Conservation (phyloP, 2,888 invertebrate genomes). For the Drosophila fungiperda region DNA sequence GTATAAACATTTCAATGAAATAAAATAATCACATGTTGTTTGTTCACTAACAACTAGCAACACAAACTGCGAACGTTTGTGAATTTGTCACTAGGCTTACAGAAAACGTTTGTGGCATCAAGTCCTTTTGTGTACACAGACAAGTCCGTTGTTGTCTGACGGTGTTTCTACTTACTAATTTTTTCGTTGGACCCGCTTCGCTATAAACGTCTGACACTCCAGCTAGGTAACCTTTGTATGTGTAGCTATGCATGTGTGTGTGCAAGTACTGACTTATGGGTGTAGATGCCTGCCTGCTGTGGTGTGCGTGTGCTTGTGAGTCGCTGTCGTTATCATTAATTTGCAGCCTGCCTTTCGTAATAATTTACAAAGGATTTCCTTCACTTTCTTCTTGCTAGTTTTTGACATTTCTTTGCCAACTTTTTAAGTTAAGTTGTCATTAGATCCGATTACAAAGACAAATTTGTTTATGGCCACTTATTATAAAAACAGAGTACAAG, state of each 20-base stretch:
- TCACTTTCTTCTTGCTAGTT: slow-evolving; percentile 36
- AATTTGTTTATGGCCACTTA: slow-evolving; percentile 46
- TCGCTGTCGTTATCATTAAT: slow-evolving; percentile 72
- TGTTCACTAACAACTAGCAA: neutral
- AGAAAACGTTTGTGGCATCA: slow-evolving; percentile 23
- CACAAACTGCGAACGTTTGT: neutral
- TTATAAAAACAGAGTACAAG: slow-evolving; percentile 23
- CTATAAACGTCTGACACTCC: slow-evolving; percentile 16
- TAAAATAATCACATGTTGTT: neutral
- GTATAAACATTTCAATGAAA: neutral
- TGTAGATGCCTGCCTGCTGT: slow-evolving; percentile 18
- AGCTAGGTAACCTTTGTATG: slow-evolving; percentile 6
- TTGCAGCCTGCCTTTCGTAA: slow-evolving; percentile 73
- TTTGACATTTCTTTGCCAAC: slow-evolving; percentile 43
- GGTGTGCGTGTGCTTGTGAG: slow-evolving; percentile 40
- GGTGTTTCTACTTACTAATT: slow-evolving; percentile 36
- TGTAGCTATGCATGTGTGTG: slow-evolving; percentile 8
- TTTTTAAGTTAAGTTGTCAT: slow-evolving; percentile 65
- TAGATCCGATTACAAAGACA: slow-evolving; percentile 52
- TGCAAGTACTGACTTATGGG: slow-evolving; percentile 21
- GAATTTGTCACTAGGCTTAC: slow-evolving; percentile 16
- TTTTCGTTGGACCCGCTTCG: slow-evolving; percentile 25
- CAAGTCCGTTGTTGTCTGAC: slow-evolving; percentile 38
- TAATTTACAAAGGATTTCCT: slow-evolving; percentile 70
- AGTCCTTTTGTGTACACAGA: slow-evolving; percentile 33